Evolutionary conservation across 1,140 invertebrate genomes (phyloP).

Genomic region (Tetramorium simillimum): DNA sequence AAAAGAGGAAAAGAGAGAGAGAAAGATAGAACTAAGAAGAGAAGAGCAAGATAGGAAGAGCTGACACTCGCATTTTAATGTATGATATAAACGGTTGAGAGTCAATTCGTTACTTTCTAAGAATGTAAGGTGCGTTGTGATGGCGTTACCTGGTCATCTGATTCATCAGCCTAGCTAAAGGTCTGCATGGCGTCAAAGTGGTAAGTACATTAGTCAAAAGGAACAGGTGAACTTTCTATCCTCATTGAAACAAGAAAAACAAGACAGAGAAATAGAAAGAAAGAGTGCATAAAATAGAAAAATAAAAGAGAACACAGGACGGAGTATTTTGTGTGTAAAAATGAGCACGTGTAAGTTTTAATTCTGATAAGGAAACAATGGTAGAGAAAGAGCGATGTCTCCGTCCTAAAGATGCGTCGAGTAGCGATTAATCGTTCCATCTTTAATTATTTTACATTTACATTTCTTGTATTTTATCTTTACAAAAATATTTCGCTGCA

Average conservation of each 20-base stretch:
- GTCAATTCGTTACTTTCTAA: slow-evolving; percentile 70
- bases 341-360: slow-evolving; percentile 26
- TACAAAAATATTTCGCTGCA: neutral
- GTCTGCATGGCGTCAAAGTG: slow-evolving; percentile 86
- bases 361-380: slow-evolving; percentile 34
- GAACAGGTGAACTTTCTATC: slow-evolving; percentile 83
- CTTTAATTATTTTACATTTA: slow-evolving; percentile 7
- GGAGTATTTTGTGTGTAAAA: slow-evolving; percentile 29
- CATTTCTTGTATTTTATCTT: slow-evolving; percentile 11
- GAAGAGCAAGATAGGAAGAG: slow-evolving; percentile 8
- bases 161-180: slow-evolving; percentile 86
- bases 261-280: slow-evolving; percentile 35
- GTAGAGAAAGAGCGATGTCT: slow-evolving; percentile 15
- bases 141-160: slow-evolving; percentile 85
- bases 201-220: slow-evolving; percentile 84
- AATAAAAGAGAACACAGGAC: slow-evolving; percentile 43
- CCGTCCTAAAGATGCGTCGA: slow-evolving; percentile 20
- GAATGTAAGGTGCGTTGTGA: slow-evolving; percentile 84
- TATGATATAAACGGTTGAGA: slow-evolving; percentile 14
- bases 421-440: neutral
- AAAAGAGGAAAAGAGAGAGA: neutral
- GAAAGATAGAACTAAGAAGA: slow-evolving; percentile 36
- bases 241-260: slow-evolving; percentile 74
- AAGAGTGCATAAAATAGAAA: slow-evolving; percentile 64
- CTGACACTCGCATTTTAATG: neutral